Evolutionary conservation across 2,113 vertebrate species (phyloP), one percentile per base, ranked within the genome.

Genomic region (Cricetomys ansorgei): DNA sequence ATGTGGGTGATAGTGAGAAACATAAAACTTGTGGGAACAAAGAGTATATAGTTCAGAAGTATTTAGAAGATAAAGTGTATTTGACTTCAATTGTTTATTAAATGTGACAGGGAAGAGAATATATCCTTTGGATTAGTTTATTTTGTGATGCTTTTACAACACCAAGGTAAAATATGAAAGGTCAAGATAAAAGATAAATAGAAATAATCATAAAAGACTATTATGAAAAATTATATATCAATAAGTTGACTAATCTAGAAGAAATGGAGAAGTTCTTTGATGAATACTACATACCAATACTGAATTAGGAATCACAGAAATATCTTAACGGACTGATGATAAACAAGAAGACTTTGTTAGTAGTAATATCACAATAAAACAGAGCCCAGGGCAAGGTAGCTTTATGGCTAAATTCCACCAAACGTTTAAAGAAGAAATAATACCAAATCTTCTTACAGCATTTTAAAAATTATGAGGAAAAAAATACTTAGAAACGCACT

Each of bases 21-120:
- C 40, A 91, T 91, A 53, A 53, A 92, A 73, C 45, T 76, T 75
- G 15, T 57, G 19, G 65, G 9, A 59, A 50, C 62, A 4, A 31
- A 94, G 34, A 43, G 65, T 65, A 76, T 62, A 15, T 34, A 80
- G 72, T 88, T 29, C n/a, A 88, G 55, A 96, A 90, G 5, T 91
- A 80, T 91, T 91, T 95, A 67, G 29, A 95, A 59, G 64, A 80
- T 92, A 94, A 96, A 90, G 75, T 7, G 48, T 48, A 86, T n/a
- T 81, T 84, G 55, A 89, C 59, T 88, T 89, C 69, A 50, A 50
- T 75, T n/a, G 69, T 62, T 70, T 23, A 88, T 92, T 85, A 75
- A 27, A 90, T 43, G 1, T 27, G 48, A 53, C 89, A 85, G 57
- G 34, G 79, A 43, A 88, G 19, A 85, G 43, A 97, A 70, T 5